Evolutionary conservation across 2,797 vertebrate genomes (phyloP).

Genomic region (Coccyzus lansbergi): DNA sequence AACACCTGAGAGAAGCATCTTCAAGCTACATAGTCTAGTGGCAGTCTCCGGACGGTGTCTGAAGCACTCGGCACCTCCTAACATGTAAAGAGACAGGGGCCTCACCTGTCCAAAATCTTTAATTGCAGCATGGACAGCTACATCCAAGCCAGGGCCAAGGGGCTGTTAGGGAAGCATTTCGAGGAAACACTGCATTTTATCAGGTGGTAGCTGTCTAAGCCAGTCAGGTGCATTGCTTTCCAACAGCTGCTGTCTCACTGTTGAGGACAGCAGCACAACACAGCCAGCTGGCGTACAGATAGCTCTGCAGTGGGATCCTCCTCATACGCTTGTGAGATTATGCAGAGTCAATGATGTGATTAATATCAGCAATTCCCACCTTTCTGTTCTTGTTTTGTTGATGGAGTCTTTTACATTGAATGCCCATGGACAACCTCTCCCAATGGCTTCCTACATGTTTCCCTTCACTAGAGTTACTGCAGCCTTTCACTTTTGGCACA

Average conservation of each 20-base stretch:
- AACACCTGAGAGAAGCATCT: neutral
- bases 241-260: neutral
- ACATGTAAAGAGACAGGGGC: rapidly evolving
- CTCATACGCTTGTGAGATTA: neutral
- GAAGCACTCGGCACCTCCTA: neutral
- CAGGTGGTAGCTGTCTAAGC: neutral
- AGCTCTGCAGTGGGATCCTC: neutral
- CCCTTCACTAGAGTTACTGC: neutral
- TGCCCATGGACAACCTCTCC: neutral
- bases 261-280: neutral
- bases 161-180: neutral
- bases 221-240: neutral
- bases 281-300: rapidly evolving
- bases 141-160: neutral
- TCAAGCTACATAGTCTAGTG: neutral
- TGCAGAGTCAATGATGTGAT: neutral
- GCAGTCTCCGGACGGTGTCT: neutral
- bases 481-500: neutral
- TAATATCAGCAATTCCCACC: neutral
- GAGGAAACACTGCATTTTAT: neutral
- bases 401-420: rapidly evolving
- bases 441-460: neutral
- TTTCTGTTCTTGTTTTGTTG: neutral
- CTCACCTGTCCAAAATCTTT: neutral
- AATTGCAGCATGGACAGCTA: neutral